These are phyloP conservation scores for Notamacropus eugenii DNA, from an alignment of 2,797 vertebrate species.

Conservation along the genomic window DNA sequence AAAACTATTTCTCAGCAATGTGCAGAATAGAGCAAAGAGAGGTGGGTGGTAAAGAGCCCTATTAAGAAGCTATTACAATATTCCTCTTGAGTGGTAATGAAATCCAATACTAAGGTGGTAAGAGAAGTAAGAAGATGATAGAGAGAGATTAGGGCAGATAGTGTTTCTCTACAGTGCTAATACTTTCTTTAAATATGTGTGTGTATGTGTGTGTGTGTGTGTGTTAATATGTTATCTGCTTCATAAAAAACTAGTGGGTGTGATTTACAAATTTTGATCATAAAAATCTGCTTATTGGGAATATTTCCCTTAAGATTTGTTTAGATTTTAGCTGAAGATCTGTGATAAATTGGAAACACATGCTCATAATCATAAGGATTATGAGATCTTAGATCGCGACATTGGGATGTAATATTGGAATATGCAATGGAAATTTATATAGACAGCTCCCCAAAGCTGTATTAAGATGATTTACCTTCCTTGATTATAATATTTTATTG, in stretches of 20 bases:
- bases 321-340: neutral
- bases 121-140: neutral
- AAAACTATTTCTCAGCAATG: neutral
- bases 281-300: slow-evolving; percentile 31
- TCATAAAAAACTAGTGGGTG: neutral
- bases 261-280: neutral
- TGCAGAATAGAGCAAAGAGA: neutral
- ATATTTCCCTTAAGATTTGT: neutral
- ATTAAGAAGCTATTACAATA: neutral
- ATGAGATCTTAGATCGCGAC: slow-evolving; percentile 1
- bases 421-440: slow-evolving; percentile 18
- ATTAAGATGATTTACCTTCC: neutral
- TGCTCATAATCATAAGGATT: neutral
- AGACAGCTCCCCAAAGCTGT: neutral
- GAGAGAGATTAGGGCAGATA: neutral
- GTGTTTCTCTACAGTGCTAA: neutral
- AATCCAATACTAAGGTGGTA: neutral
- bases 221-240: neutral
- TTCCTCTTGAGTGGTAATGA: neutral
- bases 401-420: neutral
- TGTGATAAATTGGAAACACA: slow-evolving; percentile 20
- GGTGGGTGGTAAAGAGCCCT: neutral
- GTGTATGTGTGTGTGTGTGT: neutral
- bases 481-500: slow-evolving; percentile 1
- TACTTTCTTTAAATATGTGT: neutral